Percentiles rank a stretch among this genome's conserved stretches.
Evolutionary conservation across 2,113 vertebrate species (phyloP).

Genomic region (Anarhynchus alexandrinus): DNA sequence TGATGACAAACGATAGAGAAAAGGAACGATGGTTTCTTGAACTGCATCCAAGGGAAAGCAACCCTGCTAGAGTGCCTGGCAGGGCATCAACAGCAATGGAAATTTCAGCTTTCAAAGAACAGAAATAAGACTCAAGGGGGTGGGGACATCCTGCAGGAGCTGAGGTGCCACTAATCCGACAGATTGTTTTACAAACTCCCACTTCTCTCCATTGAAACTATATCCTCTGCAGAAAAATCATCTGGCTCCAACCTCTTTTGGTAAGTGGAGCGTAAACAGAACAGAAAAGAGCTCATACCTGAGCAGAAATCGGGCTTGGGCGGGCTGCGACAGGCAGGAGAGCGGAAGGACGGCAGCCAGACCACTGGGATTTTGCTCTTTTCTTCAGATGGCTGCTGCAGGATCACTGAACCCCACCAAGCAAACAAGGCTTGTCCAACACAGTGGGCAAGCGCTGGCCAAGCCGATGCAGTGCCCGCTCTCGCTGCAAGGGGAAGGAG

Average conservation of each 20-base stretch:
- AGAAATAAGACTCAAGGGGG: background rate
- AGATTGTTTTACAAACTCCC: background rate
- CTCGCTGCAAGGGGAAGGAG: background rate
- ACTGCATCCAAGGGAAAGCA: conserved; percentile 66
- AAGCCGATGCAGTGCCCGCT: background rate
- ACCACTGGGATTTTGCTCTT: background rate
- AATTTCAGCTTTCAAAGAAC: conserved; percentile 68
- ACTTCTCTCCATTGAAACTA: conserved; percentile 4
- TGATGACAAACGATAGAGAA: conserved; percentile 51
- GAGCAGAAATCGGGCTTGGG: background rate
- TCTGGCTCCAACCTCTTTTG: background rate
- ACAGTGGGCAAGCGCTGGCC: background rate
- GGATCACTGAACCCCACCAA: background rate
- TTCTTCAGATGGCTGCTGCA: background rate
- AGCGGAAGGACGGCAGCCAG: background rate
- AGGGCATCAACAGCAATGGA: conserved; percentile 54
- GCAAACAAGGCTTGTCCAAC: background rate
- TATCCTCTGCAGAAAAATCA: conserved; percentile 12
- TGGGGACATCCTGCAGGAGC: background rate
- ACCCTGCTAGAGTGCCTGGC: conserved; percentile 63
- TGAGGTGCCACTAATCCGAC: background rate
- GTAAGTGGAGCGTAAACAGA: background rate
- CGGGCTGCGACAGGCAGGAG: background rate
- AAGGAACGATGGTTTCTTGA: conserved; percentile 63
- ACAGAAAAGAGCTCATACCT: background rate